Conservation (phyloP, 2,797 vertebrate genomes). For the Tauraco hartlaubi region DNA sequence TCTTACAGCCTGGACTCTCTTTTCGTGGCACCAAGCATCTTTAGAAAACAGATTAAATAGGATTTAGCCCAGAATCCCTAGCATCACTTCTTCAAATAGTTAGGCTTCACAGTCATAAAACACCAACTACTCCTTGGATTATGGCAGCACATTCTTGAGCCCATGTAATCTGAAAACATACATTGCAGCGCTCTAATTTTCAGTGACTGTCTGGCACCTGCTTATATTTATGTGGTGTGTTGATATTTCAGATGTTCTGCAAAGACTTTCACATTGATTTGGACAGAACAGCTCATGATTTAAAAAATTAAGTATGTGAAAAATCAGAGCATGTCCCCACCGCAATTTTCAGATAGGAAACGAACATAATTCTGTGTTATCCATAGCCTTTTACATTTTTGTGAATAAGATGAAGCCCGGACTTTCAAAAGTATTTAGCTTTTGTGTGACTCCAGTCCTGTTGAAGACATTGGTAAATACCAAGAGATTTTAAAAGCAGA, state of each 20-base stretch:
- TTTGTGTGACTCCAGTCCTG: neutral
- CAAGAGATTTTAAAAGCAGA: neutral
- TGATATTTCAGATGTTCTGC: slow-evolving; percentile 28
- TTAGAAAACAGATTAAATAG: neutral
- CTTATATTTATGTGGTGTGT: slow-evolving; percentile 9
- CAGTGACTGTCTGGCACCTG: neutral
- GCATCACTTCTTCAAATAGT: slow-evolving; percentile 47
- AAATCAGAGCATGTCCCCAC: neutral
- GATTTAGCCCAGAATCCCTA: slow-evolving; percentile 31
- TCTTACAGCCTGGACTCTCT: neutral
- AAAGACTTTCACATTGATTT: slow-evolving; percentile 39
- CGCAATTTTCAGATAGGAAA: neutral
- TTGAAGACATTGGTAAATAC: neutral
- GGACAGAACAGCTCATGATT: neutral
- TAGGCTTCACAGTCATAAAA: slow-evolving; percentile 40
- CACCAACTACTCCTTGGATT: slow-evolving; percentile 20
- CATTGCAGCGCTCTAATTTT: neutral
- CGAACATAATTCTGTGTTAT: neutral
- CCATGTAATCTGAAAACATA: slow-evolving; percentile 39
- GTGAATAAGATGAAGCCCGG: neutral
- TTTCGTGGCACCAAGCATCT: neutral
- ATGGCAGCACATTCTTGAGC: neutral
- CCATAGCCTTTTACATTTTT: neutral
- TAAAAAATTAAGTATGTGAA: neutral
- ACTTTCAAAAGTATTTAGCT: neutral